These are phyloP conservation scores for Tenrec ecaudatus DNA, from an alignment of 2,113 vertebrate species.

Conservation along the genomic window DNA sequence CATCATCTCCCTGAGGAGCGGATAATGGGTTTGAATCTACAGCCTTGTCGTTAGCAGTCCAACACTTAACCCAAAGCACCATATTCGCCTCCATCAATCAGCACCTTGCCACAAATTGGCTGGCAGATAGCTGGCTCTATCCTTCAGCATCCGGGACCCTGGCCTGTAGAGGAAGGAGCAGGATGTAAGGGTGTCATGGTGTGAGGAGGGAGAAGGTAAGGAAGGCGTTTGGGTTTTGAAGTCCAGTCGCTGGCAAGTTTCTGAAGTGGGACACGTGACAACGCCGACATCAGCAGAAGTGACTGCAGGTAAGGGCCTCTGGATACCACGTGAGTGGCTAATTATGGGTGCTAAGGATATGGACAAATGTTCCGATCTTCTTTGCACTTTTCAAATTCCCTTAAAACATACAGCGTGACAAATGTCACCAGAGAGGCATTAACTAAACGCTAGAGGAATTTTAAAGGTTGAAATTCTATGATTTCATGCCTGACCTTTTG, in stretches of 20 bases:
- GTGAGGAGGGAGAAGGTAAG: not conserved
- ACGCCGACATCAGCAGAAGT: not conserved
- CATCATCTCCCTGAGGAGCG: no score
- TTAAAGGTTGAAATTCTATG: conserved; percentile 13
- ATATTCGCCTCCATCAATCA: no score
- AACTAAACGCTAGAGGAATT: not conserved
- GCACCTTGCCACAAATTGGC: no score
- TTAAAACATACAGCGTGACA: not conserved
- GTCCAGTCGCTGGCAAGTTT: not conserved
- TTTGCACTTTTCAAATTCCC: conserved; percentile 11
- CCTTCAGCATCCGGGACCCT: conserved; percentile 15
- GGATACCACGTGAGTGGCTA: not conserved
- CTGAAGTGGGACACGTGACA: not conserved
- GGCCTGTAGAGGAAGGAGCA: not conserved
- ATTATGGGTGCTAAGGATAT: not conserved
- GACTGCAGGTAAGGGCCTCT: not conserved
- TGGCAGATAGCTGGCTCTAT: not conserved
- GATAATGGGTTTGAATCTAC: no score
- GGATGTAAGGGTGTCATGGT: not conserved
- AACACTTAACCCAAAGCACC: no score
- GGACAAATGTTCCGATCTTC: conserved; percentile 11
- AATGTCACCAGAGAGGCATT: not conserved
- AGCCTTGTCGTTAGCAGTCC: no score
- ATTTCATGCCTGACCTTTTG: not conserved
- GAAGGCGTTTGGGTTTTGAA: not conserved